Evolutionary conservation across 2,113 vertebrate genomes (phyloP).

Genomic region (Ctenodactylus gundi): DNA sequence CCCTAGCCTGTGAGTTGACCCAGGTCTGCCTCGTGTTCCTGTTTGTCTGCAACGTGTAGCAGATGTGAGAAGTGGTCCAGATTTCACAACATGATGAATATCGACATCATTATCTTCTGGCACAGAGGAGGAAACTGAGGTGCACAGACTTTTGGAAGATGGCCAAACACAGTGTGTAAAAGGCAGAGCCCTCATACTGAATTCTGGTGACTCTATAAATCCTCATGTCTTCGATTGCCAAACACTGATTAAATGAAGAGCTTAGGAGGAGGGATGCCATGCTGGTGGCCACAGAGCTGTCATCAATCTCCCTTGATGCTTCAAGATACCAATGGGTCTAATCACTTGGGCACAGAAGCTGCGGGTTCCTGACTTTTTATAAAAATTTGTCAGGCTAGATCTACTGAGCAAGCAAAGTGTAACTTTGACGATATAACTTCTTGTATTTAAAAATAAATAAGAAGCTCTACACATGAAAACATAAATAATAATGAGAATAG

Average conservation of each 20-base stretch:
- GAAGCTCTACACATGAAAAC: neutral
- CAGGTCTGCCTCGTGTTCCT: neutral
- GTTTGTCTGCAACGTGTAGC: neutral
- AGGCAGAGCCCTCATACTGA: neutral
- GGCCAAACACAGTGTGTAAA: neutral
- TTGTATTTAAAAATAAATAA: neutral
- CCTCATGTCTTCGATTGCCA: neutral
- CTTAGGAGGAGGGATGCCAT: neutral
- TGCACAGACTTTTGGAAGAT: neutral
- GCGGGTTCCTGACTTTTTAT: neutral
- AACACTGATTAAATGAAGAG: neutral
- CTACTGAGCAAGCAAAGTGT: neutral
- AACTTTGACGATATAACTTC: neutral
- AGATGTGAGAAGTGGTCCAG: neutral
- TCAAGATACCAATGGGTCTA: neutral
- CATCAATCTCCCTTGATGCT: neutral
- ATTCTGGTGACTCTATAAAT: neutral
- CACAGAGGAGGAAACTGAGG: neutral
- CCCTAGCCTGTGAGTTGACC: neutral
- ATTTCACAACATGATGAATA: neutral
- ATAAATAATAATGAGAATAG: neutral
- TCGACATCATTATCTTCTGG: neutral
- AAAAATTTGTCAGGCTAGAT: neutral
- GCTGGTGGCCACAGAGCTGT: neutral
- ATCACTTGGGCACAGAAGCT: neutral